Conservation (phyloP, 2,113 vertebrate genomes). For the Todiramphus saurophagus region DNA sequence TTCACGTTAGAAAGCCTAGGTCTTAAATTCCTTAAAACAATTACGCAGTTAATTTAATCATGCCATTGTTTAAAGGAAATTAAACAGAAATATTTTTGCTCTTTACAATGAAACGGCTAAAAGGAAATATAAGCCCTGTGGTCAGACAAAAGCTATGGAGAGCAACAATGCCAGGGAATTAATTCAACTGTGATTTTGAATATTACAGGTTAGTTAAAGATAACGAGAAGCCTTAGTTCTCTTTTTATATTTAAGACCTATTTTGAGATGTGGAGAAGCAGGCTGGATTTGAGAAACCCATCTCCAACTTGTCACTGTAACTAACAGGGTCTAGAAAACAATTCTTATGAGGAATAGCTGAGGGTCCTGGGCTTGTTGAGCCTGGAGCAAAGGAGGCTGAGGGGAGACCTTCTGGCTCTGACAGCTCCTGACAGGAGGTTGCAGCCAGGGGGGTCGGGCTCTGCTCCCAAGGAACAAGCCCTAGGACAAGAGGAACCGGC, state of each 20-base stretch:
- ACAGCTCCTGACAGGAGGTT: background rate
- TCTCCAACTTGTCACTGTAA: background rate
- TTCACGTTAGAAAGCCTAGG: background rate
- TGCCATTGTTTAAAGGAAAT: constrained; percentile 19
- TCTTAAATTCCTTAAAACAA: constrained; percentile 27
- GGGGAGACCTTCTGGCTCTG: background rate
- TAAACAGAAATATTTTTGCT: constrained; percentile 39
- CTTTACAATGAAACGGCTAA: background rate
- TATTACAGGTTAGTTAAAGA: constrained; percentile 19
- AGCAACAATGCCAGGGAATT: constrained; percentile 30
- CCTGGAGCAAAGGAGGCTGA: background rate
- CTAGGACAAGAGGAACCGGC: background rate
- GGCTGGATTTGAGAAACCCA: constrained; percentile 8
- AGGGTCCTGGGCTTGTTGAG: background rate
- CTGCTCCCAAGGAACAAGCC: background rate
- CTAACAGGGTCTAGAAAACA: background rate
- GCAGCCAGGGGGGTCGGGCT: background rate
- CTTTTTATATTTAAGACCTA: constrained; percentile 3
- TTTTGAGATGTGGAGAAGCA: constrained; percentile 25
- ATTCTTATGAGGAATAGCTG: background rate
- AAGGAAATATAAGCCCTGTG: background rate
- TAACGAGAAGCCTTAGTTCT: constrained; percentile 30
- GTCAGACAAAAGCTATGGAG: background rate
- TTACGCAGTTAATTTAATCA: constrained; percentile 41
- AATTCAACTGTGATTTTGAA: constrained; percentile 16